A percentile compares a stretch with the other conserved stretches of the same genome.
Conservation (phyloP, 2,113 vertebrate species). For the Lota lota region DNA sequence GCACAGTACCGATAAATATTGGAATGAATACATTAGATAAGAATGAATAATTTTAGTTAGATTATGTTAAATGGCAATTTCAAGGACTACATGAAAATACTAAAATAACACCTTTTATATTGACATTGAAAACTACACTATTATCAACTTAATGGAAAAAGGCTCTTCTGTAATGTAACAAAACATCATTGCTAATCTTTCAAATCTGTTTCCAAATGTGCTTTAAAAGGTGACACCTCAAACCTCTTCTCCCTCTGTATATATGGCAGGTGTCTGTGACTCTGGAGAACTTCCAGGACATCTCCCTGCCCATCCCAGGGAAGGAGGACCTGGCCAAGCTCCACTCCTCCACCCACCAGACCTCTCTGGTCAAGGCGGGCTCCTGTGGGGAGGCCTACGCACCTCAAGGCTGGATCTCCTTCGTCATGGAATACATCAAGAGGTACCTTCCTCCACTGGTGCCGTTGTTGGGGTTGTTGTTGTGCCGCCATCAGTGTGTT, state of each 20-base stretch:
- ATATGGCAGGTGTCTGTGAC: constrained; percentile 86
- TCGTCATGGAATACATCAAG: constrained; percentile 97
- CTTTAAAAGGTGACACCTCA: background rate
- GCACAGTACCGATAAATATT: too few relatives aligned
- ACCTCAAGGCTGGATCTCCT: constrained; percentile 94
- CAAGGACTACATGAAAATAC: background rate
- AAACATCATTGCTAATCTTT: too few relatives aligned
- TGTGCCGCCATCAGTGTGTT: too few relatives aligned
- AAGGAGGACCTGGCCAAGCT: constrained; percentile 98
- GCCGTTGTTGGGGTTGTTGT: too few relatives aligned
- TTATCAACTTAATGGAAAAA: too few relatives aligned
- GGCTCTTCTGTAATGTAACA: too few relatives aligned
- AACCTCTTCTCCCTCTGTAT: too few relatives aligned
- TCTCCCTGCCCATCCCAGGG: constrained; percentile 96
- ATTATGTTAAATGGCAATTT: background rate
- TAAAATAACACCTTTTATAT: too few relatives aligned
- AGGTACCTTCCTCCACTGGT: constrained; percentile 72
- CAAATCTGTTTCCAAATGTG: constrained; percentile 3
- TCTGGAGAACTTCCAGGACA: constrained; percentile 97
- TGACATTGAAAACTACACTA: too few relatives aligned
- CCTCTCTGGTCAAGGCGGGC: constrained; percentile 89
- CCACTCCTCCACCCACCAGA: constrained; percentile 93
- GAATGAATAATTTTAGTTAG: background rate
- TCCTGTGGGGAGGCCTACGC: constrained; percentile 95
- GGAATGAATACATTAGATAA: too few relatives aligned